Base-by-base conservation (phyloP, 2,113 vertebrate species). In the Xenopus borealis region DNA sequence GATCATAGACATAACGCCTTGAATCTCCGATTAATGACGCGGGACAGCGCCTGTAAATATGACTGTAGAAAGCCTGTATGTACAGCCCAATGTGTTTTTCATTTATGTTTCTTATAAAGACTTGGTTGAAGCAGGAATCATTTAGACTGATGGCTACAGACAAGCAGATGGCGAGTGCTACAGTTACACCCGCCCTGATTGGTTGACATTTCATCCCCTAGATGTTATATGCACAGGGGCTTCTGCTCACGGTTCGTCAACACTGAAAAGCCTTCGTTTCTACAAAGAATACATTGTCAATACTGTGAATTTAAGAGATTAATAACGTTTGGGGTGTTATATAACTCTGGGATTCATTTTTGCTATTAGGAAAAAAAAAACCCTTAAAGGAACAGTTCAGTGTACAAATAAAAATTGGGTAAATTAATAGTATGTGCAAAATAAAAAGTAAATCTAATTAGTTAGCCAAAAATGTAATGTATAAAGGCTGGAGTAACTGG, bases 1-100 rank as follows among this genome's bases (percentile, higher is more conserved):
- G 23, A 62, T 19, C 10, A 12, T 62, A 62, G 59, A 3, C 9
- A 62, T 7, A 13, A 40, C 1, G 47, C 47, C 14, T 50, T 40
- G 33, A 40, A 16, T 16, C 12, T 50, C 47, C 10, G 47, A 50
- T 3, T 1, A 50, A 10, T 50, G 47, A 8, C 17, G 14, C 9
- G 40, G 33, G 40, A 27, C 62, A 66, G 18, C 65, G 9, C 55
- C 73, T 76, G 73, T 76, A 76, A 76, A 76, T 76, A 58, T 69
- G 16, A 44, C 50, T 75, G 72, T 75, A 69, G 65, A 62, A 69
- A 40, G 7, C 58, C 19, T 69, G 45, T 75, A 69, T 69, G 66
- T 76, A 76, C 73, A 76, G 73, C 55, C 45, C 44, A 50, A 44
- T 19, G 53, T 59, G 64, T 63, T 69, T 69, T 63, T 59, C 73